Evolutionary conservation across 2,888 invertebrate genomes (phyloP).

Genomic region (Pseudeuparius sepicola): DNA sequence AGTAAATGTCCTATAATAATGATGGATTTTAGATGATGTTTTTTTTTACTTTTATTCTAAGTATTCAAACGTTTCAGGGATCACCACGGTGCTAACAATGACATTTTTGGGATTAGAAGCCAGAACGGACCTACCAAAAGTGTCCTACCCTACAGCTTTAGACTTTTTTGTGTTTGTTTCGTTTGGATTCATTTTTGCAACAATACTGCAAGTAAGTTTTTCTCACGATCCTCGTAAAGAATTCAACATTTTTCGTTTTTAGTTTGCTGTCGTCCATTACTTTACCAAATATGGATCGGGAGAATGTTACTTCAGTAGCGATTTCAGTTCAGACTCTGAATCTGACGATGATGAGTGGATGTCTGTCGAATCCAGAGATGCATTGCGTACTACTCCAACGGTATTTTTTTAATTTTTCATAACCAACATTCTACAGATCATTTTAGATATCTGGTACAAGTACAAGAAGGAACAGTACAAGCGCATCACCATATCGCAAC

Average conservation of each 20-base stretch:
- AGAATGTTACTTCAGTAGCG: constrained; percentile 62
- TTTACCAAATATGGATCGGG: constrained; percentile 78
- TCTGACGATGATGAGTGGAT: constrained; percentile 45
- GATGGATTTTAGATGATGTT: no score
- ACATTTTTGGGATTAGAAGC: constrained; percentile 73
- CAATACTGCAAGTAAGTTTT: constrained; percentile 55
- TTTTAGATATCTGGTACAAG: constrained; percentile 12
- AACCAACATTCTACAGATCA: neutral
- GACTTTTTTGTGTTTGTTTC: constrained; percentile 77
- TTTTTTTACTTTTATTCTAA: no score
- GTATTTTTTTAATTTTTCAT: constrained; percentile 1
- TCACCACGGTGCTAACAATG: constrained; percentile 78
- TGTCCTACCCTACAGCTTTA: constrained; percentile 76
- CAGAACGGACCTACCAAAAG: constrained; percentile 72
- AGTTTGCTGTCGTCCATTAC: constrained; percentile 76
- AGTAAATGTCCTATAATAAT: no score
- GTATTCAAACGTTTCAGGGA: constrained; percentile 43
- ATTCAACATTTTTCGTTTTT: constrained; percentile 7
- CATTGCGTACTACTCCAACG: constrained; percentile 1
- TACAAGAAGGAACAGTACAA: constrained; percentile 13
- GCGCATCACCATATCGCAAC: constrained; percentile 6
- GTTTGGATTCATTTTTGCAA: constrained; percentile 71
- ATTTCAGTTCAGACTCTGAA: constrained; percentile 50
- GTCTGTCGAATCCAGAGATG: constrained; percentile 19
- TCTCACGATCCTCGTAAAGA: neutral